Evolutionary conservation across 1,140 invertebrate genomes (phyloP), one percentile per base, ranked within the genome.

Genomic region (Drosophila persimilis): DNA sequence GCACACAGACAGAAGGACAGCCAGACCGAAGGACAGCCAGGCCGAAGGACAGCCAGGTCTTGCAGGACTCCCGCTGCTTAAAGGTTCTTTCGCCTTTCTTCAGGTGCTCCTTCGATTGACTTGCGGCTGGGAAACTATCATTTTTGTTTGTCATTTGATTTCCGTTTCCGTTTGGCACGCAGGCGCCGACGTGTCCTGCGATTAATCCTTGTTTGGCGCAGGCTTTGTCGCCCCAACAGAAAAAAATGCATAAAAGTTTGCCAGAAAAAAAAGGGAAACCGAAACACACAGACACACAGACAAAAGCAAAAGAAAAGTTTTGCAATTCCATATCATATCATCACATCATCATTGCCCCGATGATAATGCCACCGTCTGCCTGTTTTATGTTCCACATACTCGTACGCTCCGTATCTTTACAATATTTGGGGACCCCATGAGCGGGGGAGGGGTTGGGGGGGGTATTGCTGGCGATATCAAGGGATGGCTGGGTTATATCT

Each of bases 311-410:
- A 67, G 65, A 47, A 84, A 90, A 90, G 64, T 90, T 90, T 90
- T 61, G 79, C 79, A 76, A 89, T 84, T 84, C 69, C 79, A 84
- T 90, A 90, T 90, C 77, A 74, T 89, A 88, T 88, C 83, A 88
- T 88, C 83, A 88, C 83, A 88, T 88, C 83, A 88, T 88, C 84
- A 88, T 88, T 76, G 83, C 60, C 35, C 60, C 35, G 50, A 83
- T 85, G 75, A 90, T 90, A 80, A 88, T 88, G 84, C 83, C 11
- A 39, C 35, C 35, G 35, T 39, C 35, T 65, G 84, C 67, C 62
- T 63, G 83, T 81, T 86, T 86, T 86, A 83, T 86, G 75, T 60
- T 52, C 81, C 35, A 39, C 35, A 39, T 39, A 35, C 29, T 7
- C 7, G 7, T 35, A 13, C 5, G 11, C 56, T 20, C 1, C 77